Percentiles rank a stretch among this genome's conserved stretches.
Evolutionary conservation across 1,140 invertebrate species (phyloP).

Genomic region (Dendrolimus kikuchii): DNA sequence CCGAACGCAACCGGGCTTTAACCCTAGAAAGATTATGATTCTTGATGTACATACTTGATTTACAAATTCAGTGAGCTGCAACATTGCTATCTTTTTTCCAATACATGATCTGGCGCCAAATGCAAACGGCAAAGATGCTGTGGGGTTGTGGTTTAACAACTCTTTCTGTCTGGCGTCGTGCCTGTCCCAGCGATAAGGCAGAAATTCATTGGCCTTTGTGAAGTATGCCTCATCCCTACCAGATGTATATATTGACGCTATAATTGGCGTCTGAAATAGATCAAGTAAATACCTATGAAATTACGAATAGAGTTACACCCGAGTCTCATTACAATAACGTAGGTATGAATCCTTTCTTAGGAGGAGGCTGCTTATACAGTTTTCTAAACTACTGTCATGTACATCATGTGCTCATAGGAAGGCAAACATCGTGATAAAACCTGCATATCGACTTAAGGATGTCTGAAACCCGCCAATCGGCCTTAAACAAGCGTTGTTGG

Average conservation of each 20-base stretch:
- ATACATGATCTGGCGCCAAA: slow-evolving; percentile 87
- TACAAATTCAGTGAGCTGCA: slow-evolving; percentile 79
- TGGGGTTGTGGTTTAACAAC: slow-evolving; percentile 69
- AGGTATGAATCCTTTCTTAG: too few relatives aligned
- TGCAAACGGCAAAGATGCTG: slow-evolving; percentile 88
- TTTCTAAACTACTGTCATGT: too few relatives aligned
- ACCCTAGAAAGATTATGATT: too few relatives aligned
- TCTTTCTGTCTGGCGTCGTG: slow-evolving; percentile 37
- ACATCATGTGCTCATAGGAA: too few relatives aligned
- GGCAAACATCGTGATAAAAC: too few relatives aligned
- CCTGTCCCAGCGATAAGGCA: slow-evolving; percentile 84
- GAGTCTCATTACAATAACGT: too few relatives aligned
- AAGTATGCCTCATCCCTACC: slow-evolving; percentile 82
- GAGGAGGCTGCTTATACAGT: too few relatives aligned
- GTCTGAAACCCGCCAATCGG: too few relatives aligned
- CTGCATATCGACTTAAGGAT: too few relatives aligned
- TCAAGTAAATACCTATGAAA: background rate
- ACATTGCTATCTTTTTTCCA: slow-evolving; percentile 84
- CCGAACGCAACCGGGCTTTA: too few relatives aligned
- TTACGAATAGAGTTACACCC: background rate
- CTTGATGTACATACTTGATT: slow-evolving; percentile 65
- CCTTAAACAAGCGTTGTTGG: too few relatives aligned
- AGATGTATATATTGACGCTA: slow-evolving; percentile 87
- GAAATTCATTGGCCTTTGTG: slow-evolving; percentile 77
- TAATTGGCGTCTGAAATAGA: slow-evolving; percentile 78